phyloP scores from a whole-genome alignment of 2,888 invertebrate genomes.

The Folsomia manolachei region DNA sequence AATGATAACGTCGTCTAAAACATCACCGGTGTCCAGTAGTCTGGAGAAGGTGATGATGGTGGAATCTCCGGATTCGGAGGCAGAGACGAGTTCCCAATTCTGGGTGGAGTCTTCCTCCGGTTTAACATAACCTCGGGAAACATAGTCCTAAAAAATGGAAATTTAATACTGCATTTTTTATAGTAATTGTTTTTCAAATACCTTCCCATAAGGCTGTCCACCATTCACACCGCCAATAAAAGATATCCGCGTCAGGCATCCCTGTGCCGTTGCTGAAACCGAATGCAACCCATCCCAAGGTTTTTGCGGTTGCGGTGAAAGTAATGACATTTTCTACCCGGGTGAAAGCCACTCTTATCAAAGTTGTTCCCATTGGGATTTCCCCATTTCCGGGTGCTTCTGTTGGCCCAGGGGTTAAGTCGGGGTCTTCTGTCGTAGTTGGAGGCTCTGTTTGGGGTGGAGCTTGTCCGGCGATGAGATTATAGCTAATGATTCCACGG shows the following conservation, averaged over 20 bases:
- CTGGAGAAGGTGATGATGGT: conserved; percentile 13
- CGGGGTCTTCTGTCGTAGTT: background rate
- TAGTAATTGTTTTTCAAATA: background rate
- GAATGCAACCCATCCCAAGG: background rate
- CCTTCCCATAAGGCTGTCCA: background rate
- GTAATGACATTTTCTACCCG: background rate
- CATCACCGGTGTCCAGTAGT: conserved; percentile 20
- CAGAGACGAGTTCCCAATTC: conserved; percentile 11
- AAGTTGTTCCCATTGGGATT: background rate
- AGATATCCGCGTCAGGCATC: background rate
- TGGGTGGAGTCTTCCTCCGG: background rate
- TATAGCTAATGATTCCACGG: background rate
- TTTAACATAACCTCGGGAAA: background rate
- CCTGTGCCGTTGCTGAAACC: background rate
- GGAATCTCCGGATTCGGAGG: conserved; percentile 2
- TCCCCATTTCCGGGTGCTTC: background rate
- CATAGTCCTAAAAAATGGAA: background rate
- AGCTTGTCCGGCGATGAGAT: background rate
- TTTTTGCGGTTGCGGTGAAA: background rate
- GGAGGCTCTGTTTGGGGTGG: conserved; percentile 7
- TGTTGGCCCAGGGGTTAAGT: background rate
- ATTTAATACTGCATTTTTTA: background rate
- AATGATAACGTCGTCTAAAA: background rate
- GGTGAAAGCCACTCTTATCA: background rate
- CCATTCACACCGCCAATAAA: background rate